phyloP scores from a whole-genome alignment of 2,888 invertebrate genomes.

The Tupiocoris notatus region DNA sequence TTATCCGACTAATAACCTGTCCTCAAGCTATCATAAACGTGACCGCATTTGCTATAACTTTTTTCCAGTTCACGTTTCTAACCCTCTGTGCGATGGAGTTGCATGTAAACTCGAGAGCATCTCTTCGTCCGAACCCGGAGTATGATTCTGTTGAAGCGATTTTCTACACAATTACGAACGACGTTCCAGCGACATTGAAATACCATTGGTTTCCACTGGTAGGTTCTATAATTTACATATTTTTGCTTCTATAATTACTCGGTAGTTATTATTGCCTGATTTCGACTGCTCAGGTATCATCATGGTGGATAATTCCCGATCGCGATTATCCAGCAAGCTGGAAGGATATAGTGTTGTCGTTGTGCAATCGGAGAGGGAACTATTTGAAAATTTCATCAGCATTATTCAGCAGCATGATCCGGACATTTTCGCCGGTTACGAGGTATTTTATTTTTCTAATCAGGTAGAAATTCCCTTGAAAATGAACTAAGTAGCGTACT shows the following conservation, averaged over 20 bases:
- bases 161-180: constrained; percentile 74
- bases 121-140: constrained; percentile 79
- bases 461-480: no score
- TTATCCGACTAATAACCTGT: neutral
- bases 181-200: constrained; percentile 69
- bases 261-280: no score
- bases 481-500: no score
- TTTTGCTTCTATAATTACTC: no score
- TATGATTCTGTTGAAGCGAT: constrained; percentile 75
- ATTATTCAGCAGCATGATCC: constrained; percentile 77
- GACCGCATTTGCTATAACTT: no score
- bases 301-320: constrained; percentile 18
- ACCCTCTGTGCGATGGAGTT: constrained; percentile 84
- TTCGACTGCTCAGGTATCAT: constrained; percentile 50
- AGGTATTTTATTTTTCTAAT: no score
- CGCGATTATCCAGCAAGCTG: neutral
- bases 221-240: no score
- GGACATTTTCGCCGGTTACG: constrained; percentile 87
- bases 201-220: constrained; percentile 17
- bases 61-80: constrained; percentile 65
- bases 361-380: constrained; percentile 66
- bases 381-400: constrained; percentile 66
- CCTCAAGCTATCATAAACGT: neutral
- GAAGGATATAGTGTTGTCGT: constrained; percentile 52
- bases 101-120: constrained; percentile 70